Conservation (phyloP, 2,888 invertebrate species). For the Hydrotaea cyrtoneurina region DNA sequence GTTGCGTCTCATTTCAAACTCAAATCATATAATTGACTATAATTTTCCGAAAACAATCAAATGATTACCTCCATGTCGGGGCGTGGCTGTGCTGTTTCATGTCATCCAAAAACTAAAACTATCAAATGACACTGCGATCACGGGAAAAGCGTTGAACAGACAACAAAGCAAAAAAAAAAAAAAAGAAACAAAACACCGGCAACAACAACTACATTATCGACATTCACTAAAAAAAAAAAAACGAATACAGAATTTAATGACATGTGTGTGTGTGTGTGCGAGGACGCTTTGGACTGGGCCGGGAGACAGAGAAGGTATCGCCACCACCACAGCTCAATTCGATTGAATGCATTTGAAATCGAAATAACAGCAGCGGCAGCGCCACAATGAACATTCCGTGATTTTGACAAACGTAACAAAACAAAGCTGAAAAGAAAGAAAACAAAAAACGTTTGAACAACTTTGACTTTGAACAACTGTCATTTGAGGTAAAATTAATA, state of each 20-base stretch:
- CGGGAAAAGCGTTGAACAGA: background rate
- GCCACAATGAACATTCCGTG: constrained; percentile 46
- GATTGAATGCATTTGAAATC: constrained; percentile 35
- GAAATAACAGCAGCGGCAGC: constrained; percentile 34
- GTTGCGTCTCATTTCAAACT: background rate
- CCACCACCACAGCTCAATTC: constrained; percentile 1
- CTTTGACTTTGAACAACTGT: constrained; percentile 62
- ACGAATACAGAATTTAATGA: constrained; percentile 41
- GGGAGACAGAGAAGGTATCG: background rate
- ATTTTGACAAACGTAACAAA: constrained; percentile 57
- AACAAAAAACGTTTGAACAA: constrained; percentile 42
- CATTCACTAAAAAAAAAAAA: background rate
- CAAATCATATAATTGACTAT: constrained; percentile 42
- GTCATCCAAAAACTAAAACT: constrained; percentile 20
- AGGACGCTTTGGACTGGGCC: background rate
- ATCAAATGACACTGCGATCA: background rate
- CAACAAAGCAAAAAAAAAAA: background rate
- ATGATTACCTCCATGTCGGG: constrained; percentile 21
- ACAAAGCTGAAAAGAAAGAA: background rate
- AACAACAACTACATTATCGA: background rate
- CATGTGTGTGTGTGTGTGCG: constrained; percentile 18
- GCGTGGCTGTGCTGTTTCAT: constrained; percentile 44
- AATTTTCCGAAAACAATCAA: constrained; percentile 36
- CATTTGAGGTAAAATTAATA: constrained; percentile 59
- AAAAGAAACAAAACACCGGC: constrained; percentile 8